Conservation (phyloP, 2,113 vertebrate genomes). For the Sinocyclocheilus anophthalmus region DNA sequence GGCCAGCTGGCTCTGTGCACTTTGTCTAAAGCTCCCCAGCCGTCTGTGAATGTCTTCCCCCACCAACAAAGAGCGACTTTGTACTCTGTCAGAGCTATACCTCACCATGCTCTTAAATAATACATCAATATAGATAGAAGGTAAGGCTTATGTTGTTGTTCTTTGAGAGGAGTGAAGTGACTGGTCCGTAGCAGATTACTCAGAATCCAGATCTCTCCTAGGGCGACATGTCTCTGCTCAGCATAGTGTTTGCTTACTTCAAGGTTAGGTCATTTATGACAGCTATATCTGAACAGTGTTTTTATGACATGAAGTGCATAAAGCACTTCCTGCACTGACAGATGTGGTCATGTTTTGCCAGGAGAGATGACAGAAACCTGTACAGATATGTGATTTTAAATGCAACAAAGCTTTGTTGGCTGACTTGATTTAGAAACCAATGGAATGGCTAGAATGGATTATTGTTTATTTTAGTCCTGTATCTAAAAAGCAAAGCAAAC, state of each 20-base stretch:
- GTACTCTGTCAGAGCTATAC: conserved; percentile 18
- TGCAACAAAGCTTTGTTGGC: background rate
- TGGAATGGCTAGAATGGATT: background rate
- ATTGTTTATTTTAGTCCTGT: background rate
- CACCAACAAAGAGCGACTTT: conserved; percentile 27
- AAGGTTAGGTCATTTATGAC: conserved; percentile 19
- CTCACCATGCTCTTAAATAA: conserved; percentile 57
- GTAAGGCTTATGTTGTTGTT: conserved; percentile 41
- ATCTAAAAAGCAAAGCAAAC: background rate
- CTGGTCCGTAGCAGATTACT: conserved; percentile 19
- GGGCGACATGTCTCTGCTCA: background rate
- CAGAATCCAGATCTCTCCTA: conserved; percentile 17
- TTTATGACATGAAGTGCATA: background rate
- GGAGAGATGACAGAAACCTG: background rate
- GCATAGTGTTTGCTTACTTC: background rate
- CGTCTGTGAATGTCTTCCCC: conserved; percentile 14
- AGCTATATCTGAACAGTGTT: background rate
- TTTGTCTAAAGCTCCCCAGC: conserved; percentile 30
- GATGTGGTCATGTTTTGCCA: background rate
- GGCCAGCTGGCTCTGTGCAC: conserved; percentile 28
- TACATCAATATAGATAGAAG: conserved; percentile 52
- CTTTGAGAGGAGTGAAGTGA: conserved; percentile 44
- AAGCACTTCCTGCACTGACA: background rate
- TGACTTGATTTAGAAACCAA: background rate
- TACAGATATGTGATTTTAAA: background rate